These are phyloP conservation scores for Ophthalmolycus amberensis DNA, from an alignment of 2,113 vertebrate genomes.

Conservation along the genomic window DNA sequence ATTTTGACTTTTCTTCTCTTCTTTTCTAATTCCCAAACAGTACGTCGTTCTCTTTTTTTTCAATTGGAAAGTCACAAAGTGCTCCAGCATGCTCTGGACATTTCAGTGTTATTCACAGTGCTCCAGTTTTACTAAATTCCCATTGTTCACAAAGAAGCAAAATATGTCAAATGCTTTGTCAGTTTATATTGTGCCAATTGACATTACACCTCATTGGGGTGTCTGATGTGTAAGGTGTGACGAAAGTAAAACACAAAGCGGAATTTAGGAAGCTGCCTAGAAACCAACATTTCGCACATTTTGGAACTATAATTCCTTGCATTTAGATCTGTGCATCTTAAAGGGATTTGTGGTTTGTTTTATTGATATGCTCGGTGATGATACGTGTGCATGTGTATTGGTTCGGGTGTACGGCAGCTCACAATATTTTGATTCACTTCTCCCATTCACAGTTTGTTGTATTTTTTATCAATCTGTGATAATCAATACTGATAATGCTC, in stretches of 20 bases:
- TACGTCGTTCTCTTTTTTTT: background rate
- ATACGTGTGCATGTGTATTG: background rate
- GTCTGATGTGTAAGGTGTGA: background rate
- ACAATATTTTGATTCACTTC: background rate
- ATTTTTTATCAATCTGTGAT: background rate
- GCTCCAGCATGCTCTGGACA: slow-evolving; percentile 1
- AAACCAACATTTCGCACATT: background rate
- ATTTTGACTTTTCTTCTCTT: background rate
- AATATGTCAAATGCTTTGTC: background rate
- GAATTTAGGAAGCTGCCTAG: background rate
- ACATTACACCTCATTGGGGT: background rate
- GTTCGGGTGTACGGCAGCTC: background rate
- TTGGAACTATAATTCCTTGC: background rate
- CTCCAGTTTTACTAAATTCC: background rate
- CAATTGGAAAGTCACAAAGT: background rate
- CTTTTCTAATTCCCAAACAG: background rate
- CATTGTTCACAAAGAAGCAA: background rate
- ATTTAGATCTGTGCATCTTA: background rate
- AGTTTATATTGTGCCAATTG: background rate
- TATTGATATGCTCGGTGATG: background rate
- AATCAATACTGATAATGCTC: background rate
- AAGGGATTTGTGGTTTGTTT: background rate
- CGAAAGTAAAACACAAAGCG: slow-evolving; percentile 10
- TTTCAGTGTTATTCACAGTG: slow-evolving; percentile 23
- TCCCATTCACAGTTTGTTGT: background rate